Evolutionary conservation across 30 jellyfish, hydroid and myxozoan species (phyloP).

Genomic region (Aurelia aurita complex sp. Pacific): DNA sequence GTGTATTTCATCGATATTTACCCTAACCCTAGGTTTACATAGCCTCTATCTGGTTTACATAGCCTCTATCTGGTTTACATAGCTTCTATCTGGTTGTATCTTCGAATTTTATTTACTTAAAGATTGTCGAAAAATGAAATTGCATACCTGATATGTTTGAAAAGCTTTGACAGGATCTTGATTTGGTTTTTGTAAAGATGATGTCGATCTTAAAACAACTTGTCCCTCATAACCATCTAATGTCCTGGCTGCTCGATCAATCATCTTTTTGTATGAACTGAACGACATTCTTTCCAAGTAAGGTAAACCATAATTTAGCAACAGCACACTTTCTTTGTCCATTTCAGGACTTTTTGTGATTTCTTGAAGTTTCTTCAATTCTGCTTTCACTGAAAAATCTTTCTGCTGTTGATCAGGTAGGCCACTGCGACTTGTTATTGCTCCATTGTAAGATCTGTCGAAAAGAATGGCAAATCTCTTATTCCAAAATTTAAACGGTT

Average conservation of each 20-base stretch:
- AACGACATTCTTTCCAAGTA: conserved; percentile 70
- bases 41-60: too few relatives aligned
- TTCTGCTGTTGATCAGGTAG: conserved; percentile 22
- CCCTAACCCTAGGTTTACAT: too few relatives aligned
- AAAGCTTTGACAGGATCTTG: conserved; percentile 65
- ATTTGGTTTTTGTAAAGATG: conserved; percentile 80
- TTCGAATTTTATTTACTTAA: not conserved
- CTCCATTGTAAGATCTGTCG: conserved; percentile 51
- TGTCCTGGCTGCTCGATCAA: conserved; percentile 78
- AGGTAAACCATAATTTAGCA: conserved; percentile 86
- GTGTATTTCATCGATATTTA: too few relatives aligned
- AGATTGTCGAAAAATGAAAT: not conserved
- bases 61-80: too few relatives aligned
- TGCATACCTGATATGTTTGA: conserved; percentile 80
- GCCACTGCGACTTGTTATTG: conserved; percentile 1
- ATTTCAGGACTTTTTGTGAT: conserved; percentile 58
- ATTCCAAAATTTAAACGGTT: too few relatives aligned
- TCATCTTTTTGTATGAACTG: conserved; percentile 75
- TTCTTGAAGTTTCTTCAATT: conserved; percentile 66
- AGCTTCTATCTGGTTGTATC: too few relatives aligned
- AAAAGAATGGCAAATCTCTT: too few relatives aligned
- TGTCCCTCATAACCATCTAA: conserved; percentile 80
- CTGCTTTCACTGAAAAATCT: conserved; percentile 64
- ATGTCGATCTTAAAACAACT: conserved; percentile 88
- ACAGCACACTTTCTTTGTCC: conserved; percentile 88